A percentile compares a stretch with the other conserved stretches of the same genome.
Conservation (phyloP, 1,140 invertebrate genomes). For the Metopolophium dirhodum region DNA sequence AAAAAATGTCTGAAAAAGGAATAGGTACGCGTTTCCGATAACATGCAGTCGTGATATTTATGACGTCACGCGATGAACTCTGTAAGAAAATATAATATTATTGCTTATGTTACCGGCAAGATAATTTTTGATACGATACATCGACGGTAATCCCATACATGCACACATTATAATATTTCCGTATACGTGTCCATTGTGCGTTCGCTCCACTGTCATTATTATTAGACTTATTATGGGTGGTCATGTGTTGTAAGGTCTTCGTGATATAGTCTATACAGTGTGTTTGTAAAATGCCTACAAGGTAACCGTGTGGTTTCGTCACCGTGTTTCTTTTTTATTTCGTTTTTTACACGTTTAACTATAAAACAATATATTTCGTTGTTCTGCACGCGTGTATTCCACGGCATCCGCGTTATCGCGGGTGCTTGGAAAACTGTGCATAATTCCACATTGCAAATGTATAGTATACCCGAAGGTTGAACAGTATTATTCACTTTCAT, state of each 20-base stretch:
- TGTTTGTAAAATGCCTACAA: not conserved
- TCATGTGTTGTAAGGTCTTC: not conserved
- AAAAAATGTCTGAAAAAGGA: not conserved
- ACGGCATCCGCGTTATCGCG: not conserved
- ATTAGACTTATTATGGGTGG: not conserved
- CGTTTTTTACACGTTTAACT: not conserved
- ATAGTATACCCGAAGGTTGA: not conserved
- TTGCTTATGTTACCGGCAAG: not conserved
- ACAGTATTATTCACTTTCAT: too few species aligned
- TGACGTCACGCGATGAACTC: not conserved
- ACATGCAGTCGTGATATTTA: not conserved
- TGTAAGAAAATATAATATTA: not conserved
- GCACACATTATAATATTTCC: not conserved
- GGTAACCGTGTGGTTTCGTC: not conserved
- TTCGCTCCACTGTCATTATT: conserved; percentile 18
- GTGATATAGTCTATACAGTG: not conserved
- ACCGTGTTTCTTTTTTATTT: not conserved
- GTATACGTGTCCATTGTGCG: conserved; percentile 10
- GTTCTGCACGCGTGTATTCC: not conserved
- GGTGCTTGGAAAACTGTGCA: not conserved
- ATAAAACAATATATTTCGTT: not conserved
- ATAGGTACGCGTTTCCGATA: too few species aligned
- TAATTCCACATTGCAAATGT: not conserved
- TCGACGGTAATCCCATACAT: not conserved
- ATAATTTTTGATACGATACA: not conserved